Base-by-base conservation (phyloP, 2,113 vertebrate species). In the Lampris megalopsis region DNA sequence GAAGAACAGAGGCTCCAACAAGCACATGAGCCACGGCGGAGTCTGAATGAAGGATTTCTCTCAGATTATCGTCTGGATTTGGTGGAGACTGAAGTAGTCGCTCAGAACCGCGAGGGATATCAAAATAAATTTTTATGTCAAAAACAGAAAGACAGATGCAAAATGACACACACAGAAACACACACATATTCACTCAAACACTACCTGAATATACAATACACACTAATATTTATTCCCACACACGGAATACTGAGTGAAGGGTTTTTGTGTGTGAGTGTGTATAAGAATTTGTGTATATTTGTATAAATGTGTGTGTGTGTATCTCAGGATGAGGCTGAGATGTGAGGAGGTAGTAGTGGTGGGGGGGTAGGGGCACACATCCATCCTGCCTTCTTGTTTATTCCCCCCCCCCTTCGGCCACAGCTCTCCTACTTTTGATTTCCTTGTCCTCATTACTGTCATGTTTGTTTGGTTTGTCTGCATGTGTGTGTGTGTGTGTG, bases 381-480 rank as follows among this genome's bases (percentile, higher is more conserved):
- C 24, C 24, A 24, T 24, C 24, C 24, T 24, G 24, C 24, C 24
- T 24, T 24, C 24, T 24, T 24, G 24, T 24, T 24, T 24, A 24
- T 24, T 24, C 24, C 24, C 24, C 24, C 24, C 24, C 24, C 24
- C 24, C 24, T 24, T 24, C 24, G 24, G 53, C 82, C 83, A 79
- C 79, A 85, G 83, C 82, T 84, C 88, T 88, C 89, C 83, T 84
- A 86, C 87, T 91, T 91, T 91, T 91, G 88, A 93, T 90, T 88
- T 77, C 85, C 79, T 35, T 67, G 87, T 86, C 83, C 89, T 93
- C 90, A 92, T 93, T 93, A 93, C 89, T 82, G 88, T 89, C 75
- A 72, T 87, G 87, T 81, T 85, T 61, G 68, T 86, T 81, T 79
- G 54, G 24, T 40, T 10, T 11, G 54, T 76, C 79, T 80, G 57